Conservation (phyloP, 2,113 vertebrate species). For the Heterotis niloticus region DNA sequence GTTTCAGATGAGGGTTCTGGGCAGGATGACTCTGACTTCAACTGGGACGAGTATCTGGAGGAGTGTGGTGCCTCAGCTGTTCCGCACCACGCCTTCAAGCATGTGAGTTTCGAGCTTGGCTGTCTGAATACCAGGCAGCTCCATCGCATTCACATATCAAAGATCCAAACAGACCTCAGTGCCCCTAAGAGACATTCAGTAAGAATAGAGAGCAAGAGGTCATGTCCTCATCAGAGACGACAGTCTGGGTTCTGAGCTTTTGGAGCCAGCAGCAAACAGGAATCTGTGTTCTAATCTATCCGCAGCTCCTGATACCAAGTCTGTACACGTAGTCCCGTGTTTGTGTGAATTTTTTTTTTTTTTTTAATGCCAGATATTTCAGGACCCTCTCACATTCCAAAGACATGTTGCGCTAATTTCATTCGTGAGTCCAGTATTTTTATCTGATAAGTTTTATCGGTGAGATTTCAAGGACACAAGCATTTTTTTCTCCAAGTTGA, state of each 20-base stretch:
- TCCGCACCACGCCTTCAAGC: constrained; percentile 92
- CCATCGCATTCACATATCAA: background rate
- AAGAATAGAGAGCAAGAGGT: background rate
- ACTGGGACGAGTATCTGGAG: constrained; percentile 95
- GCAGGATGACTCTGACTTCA: constrained; percentile 86
- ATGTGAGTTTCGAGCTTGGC: constrained; percentile 67
- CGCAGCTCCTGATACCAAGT: too few species aligned
- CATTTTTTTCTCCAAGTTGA: too few species aligned
- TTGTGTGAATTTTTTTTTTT: too few species aligned
- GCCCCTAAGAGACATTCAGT: background rate
- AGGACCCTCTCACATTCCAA: too few species aligned
- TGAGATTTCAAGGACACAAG: too few species aligned
- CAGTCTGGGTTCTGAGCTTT: background rate
- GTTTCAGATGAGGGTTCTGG: constrained; percentile 81
- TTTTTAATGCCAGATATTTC: too few species aligned
- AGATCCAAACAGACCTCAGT: background rate
- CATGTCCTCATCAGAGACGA: background rate
- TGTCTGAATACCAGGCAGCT: background rate
- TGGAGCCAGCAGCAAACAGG: too few species aligned
- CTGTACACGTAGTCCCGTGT: too few species aligned
- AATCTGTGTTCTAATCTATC: too few species aligned
- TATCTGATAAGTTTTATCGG: too few species aligned
- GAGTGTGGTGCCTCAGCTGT: constrained; percentile 81
- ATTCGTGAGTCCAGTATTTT: too few species aligned
- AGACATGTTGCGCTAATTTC: too few species aligned